Base-by-base conservation (phyloP, 1,140 invertebrate genomes). In the Brachionus rotundiformis region DNA sequence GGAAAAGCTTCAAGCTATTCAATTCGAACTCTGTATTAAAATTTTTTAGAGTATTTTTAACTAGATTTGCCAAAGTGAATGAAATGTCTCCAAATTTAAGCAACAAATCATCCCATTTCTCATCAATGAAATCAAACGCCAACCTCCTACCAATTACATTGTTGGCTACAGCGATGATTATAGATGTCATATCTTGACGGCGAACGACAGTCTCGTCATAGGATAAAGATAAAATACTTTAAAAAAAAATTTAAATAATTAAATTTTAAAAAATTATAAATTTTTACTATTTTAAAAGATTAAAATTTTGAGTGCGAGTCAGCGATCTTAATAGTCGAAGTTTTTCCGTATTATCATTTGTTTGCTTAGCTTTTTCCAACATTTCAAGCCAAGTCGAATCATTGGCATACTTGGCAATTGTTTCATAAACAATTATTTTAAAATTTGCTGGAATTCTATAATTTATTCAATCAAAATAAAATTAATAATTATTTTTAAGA, bases 41-140 rank as follows among this genome's bases (percentile, higher is more conserved):
- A 39, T 59, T 63, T 39, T 33, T 41, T 1, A 59, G 25, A 36
- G 31, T 23, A 36, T 31, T 33, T 36, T 79, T 59, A 27, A 79
- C 76, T n/a, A 79, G 41, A 33, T 59, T 79, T 11, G 76, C 31
- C 29, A 79, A 79, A 33, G 76, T 79, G 33, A 79, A 79, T 59
- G 76, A 79, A 33, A 79, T 41, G 16, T 59, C 76, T 10, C 76
- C 76, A 63, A 39, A 79, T 33, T 41, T 79, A n/a, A 13, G 3
- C 16, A 79, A 31, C 11, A 79, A 41, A 79, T 79, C 76, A 79
- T 79, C 47, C 76, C 76, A 79, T 29, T 79, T 79, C 29, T 79
- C 31, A 5, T 79, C 76, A 16, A 79, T 39, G 25, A 39, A 59
- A 33, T 79, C 44, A 79, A 59, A 79, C n/a, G 76, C 76, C n/a